A percentile compares a stretch with the other conserved stretches of the same genome.
phyloP scores from a whole-genome alignment of 2,888 invertebrate genomes.

The Leptinotarsa haldemani region DNA sequence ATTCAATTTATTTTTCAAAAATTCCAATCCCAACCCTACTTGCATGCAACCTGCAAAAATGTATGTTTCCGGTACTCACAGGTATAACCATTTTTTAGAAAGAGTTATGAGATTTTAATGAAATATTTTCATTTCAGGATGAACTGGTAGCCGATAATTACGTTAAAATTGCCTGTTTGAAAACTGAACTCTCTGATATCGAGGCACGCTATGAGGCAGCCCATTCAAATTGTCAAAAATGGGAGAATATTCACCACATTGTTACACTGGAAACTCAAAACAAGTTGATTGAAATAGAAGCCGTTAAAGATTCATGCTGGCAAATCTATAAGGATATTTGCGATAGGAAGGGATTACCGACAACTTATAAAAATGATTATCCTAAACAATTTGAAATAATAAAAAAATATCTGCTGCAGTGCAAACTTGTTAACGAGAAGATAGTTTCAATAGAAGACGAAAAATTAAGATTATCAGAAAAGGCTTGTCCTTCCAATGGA shows the following conservation, averaged over 20 bases:
- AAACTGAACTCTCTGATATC: constrained; percentile 36
- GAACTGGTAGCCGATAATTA: constrained; percentile 30
- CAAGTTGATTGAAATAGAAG: constrained; percentile 33
- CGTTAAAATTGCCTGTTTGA: constrained; percentile 33
- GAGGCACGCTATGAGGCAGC: constrained; percentile 42
- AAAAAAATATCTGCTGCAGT: constrained; percentile 44
- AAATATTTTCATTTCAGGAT: constrained; percentile 33
- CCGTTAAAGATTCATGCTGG: constrained; percentile 39
- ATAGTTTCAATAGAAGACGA: constrained; percentile 36
- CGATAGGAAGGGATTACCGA: constrained; percentile 38
- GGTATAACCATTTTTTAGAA: not conserved
- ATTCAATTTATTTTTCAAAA: too few species aligned
- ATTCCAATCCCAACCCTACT: not conserved
- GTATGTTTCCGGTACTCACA: not conserved
- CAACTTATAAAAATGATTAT: constrained; percentile 35
- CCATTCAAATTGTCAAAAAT: constrained; percentile 33
- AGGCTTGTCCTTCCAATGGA: constrained; percentile 33
- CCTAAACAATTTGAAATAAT: constrained; percentile 45
- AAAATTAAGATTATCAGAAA: constrained; percentile 34
- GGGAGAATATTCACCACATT: constrained; percentile 41
- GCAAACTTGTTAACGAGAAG: constrained; percentile 41
- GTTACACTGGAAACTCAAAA: constrained; percentile 36
- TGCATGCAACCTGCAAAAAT: not conserved
- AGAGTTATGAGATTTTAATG: not conserved
- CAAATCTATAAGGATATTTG: constrained; percentile 48